Evolutionary conservation across 2,888 invertebrate species (phyloP), one percentile per base, ranked within the genome.

Genomic region (Opisthograptis luteolata): DNA sequence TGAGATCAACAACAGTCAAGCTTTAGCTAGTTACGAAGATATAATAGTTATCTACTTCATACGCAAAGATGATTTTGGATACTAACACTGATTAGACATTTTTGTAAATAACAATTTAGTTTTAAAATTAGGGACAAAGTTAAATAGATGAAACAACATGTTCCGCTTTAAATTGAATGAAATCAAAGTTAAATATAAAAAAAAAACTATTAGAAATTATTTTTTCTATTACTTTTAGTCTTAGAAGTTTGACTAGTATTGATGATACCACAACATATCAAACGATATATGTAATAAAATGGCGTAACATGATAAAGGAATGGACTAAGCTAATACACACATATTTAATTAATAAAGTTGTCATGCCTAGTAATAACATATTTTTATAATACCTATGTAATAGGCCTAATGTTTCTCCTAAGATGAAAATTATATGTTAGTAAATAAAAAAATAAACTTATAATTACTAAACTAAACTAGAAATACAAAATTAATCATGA

Each of bases 1-100:
- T 84, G 87, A 87, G 89, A 88, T 87, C 86, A 89, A 86, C 84
- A 87, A 88, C 87, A 87, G 84, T 85, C 75, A 89, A 89, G 88
- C 87, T 70, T 81, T 81, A 83, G 77, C 81, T 76, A 80, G 61
- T 66, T 72, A 70, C 56, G 55, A 61, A 61, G 62, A 60, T 69
- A 70, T 17, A n/a, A 36, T 28, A 22, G 36, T 8, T 41, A 65
- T 51, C 63, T 71, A 69, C 64, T 66, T 59, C 58, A 64, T 68
- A 70, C 65, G 36, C 45, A 46, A 49, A 49, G 40, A 49, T 50
- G 36, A 50, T 55, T 15, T 37, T 47, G 40, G 39, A 49, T 52
- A 47, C 40, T 40, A 52, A 42, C 42, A 39, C 36, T 42, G 41
- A 46, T 37, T 46, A 62, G 44, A 47, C 50, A 65, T 66, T 68